Evolutionary conservation across 2,888 invertebrate species (phyloP).

Genomic region (Drosophila longiperda): DNA sequence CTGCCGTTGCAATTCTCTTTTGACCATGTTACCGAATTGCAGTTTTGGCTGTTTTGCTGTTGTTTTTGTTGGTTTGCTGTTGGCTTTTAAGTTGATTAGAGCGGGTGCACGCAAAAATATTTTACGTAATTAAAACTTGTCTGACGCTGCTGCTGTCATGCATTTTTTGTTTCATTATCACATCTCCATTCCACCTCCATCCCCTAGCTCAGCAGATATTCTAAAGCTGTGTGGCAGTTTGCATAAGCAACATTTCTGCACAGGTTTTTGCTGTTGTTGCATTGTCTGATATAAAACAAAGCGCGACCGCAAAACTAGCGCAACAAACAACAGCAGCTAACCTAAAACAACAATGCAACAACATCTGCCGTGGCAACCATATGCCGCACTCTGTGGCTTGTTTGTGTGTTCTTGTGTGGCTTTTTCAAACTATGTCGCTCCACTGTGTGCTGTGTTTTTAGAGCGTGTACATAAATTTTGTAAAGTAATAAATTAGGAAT

Average conservation of each 20-base stretch:
- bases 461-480: conserved; percentile 31
- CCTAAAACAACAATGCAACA: conserved; percentile 45
- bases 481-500: conserved; percentile 56
- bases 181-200: not conserved
- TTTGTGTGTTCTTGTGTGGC: conserved; percentile 25
- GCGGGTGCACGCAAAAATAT: conserved; percentile 72
- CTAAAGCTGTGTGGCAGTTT: conserved; percentile 24
- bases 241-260: conserved; percentile 58
- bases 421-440: conserved; percentile 42
- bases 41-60: conserved; percentile 40
- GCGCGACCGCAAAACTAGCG: conserved; percentile 72
- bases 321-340: conserved; percentile 65
- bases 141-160: conserved; percentile 52
- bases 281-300: conserved; percentile 72
- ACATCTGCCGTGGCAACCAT: conserved; percentile 36
- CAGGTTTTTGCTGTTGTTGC: conserved; percentile 41
- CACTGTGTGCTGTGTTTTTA: conserved; percentile 31
- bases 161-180: conserved; percentile 41
- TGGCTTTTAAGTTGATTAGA: conserved; percentile 78
- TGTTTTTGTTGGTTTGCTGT: conserved; percentile 48
- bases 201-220: not conserved
- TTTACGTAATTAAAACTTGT: conserved; percentile 80
- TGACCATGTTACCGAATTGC: conserved; percentile 72
- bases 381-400: conserved; percentile 54
- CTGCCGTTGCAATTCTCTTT: conserved; percentile 52